Base-by-base conservation (phyloP, 2,888 invertebrate species). In the Lasius fuliginosus region DNA sequence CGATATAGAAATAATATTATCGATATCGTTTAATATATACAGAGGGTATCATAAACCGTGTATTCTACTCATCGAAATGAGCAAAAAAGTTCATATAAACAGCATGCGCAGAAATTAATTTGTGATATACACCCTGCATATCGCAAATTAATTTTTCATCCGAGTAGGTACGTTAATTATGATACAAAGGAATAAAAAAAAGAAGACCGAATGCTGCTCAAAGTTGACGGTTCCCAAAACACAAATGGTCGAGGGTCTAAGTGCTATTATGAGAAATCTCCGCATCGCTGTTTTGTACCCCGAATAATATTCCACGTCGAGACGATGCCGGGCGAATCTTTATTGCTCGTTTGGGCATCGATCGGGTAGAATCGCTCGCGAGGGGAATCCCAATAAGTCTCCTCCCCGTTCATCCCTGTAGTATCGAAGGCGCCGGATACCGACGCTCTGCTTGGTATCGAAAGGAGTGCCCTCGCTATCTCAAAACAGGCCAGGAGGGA, bases 321-420 rank as follows among this genome's bases (percentile, higher is more conserved):
- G 46, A 46, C 42, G 65, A 69, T 65, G 62, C 58, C 64, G 42
- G 68, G 40, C 64, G 65, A 77, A 84, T 73, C 79, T 75, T 79
- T 74, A 83, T 83, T 77, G 82, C 64, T 74, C 84, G 83, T 62
- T 73, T 40, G 15, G 62, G 56, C 62, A 88, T 88, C 85, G 89
- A 88, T 85, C 64, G 68, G 60, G 73, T 90, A 83, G 86, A 42
- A 18, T 33, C 5, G 58, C 82, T 83, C 83, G 82, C 82, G 76
- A 85, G 53, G 53, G 81, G 85, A 86, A 89, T 90, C 81, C 82
- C 85, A 84, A 89, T 89, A 88, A 86, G 85, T 82, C 79, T 76
- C 42, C 73, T 64, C 42, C 58, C 64, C 27, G 65, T 73, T 60
- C 62, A 40, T 8, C 53, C 42, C 27, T 56, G 42, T 36, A 36